A percentile compares a stretch with the other conserved stretches of the same genome.
Conservation (phyloP, 2,113 vertebrate species). For the Motacilla tschutschensis region DNA sequence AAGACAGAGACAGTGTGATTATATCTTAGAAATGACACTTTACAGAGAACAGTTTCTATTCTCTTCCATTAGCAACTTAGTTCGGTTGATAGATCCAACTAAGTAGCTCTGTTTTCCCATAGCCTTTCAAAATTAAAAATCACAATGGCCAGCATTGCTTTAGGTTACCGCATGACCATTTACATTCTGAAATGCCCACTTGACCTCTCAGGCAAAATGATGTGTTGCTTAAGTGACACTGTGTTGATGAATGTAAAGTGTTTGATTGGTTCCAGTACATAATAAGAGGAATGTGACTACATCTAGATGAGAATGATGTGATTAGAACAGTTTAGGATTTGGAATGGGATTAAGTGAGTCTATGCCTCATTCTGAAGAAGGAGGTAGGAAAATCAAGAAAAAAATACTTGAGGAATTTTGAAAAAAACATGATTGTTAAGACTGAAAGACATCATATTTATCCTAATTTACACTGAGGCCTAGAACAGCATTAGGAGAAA, state of each 20-base stretch:
- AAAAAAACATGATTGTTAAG: background rate
- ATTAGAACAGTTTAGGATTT: background rate
- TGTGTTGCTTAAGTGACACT: background rate
- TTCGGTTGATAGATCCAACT: background rate
- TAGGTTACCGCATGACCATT: background rate
- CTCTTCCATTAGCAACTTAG: background rate
- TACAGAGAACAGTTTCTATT: background rate
- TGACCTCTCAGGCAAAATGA: background rate
- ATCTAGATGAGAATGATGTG: background rate
- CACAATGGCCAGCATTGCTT: background rate
- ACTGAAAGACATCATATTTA: background rate
- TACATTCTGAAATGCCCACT: background rate
- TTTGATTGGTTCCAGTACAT: background rate
- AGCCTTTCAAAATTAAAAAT: background rate
- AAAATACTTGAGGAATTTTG: background rate
- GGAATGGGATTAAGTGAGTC: background rate
- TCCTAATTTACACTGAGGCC: background rate
- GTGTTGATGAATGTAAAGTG: background rate
- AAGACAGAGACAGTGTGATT: background rate
- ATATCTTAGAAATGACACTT: background rate
- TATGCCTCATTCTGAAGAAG: background rate
- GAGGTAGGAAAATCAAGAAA: accelerated
- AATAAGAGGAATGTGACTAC: background rate
- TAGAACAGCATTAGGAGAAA: background rate
- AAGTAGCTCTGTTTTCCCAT: background rate